Evolutionary conservation across 2,888 invertebrate species (phyloP).

Genomic region (Pristionchus exspectatus): DNA sequence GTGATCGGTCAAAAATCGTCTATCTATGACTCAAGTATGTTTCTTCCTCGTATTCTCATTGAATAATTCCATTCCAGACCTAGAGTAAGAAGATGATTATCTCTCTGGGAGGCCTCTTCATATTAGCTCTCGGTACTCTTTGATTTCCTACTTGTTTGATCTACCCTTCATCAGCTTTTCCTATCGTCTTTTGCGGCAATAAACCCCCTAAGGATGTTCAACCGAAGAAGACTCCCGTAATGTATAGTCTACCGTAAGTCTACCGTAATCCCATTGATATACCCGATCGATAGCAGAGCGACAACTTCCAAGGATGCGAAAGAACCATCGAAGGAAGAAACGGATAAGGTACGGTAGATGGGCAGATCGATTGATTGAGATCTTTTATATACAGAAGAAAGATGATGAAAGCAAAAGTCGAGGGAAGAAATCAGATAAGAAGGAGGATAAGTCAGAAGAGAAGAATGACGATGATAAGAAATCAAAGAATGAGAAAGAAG

Average conservation of each 20-base stretch:
- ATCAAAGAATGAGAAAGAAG: slow-evolving; percentile 5
- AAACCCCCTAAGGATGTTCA: slow-evolving; percentile 1
- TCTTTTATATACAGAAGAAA: background rate
- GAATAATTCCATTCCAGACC: background rate
- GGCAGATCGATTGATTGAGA: background rate
- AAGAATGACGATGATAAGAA: slow-evolving; percentile 14
- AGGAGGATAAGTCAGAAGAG: slow-evolving; percentile 28
- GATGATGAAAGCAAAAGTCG: background rate
- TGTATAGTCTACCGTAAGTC: slow-evolving; percentile 14
- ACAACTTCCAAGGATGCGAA: background rate
- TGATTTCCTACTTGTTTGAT: background rate
- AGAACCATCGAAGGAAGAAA: background rate
- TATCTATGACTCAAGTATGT: background rate
- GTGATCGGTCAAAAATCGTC: background rate
- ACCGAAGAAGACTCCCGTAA: background rate
- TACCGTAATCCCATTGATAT: background rate
- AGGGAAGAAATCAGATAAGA: background rate
- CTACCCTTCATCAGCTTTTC: background rate
- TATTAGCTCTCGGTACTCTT: slow-evolving; percentile 5
- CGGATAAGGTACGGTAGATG: background rate
- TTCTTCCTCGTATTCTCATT: background rate
- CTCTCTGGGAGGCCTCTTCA: slow-evolving; percentile 17
- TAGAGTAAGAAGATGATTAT: background rate
- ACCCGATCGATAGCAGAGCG: background rate
- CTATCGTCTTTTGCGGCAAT: background rate